These are phyloP conservation scores for Thymallus thymallus DNA, from an alignment of 2,113 vertebrate species.

Conservation along the genomic window DNA sequence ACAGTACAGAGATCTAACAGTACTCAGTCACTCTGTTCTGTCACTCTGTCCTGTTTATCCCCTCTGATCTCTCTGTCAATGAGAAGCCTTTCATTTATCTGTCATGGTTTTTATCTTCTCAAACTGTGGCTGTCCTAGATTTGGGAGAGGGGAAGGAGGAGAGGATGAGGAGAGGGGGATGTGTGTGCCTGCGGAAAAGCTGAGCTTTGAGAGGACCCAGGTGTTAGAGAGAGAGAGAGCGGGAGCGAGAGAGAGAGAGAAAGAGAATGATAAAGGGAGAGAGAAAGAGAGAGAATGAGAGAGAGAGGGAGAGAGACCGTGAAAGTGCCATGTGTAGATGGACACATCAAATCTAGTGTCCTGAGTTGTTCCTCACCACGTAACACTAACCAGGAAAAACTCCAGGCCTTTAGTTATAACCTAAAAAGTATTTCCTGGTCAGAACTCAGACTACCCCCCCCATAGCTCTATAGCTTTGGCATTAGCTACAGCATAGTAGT, in stretches of 20 bases:
- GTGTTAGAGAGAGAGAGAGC: conserved; percentile 6
- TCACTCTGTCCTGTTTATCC: background rate
- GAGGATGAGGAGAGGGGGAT: background rate
- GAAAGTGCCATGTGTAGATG: background rate
- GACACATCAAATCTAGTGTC: too few species aligned
- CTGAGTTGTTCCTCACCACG: too few species aligned
- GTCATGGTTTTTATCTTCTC: conserved; percentile 34
- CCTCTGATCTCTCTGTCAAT: conserved; percentile 9
- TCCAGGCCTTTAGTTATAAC: too few species aligned
- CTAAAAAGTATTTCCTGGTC: too few species aligned
- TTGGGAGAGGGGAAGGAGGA: conserved; percentile 28
- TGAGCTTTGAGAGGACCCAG: conserved; percentile 23
- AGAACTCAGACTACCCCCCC: too few species aligned
- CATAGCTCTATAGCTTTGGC: background rate
- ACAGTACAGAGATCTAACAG: background rate
- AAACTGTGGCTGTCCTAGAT: background rate
- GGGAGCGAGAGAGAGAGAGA: background rate
- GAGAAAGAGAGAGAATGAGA: too few species aligned
- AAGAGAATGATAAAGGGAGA: too few species aligned
- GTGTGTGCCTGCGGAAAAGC: conserved; percentile 7
- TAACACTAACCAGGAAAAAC: too few species aligned
- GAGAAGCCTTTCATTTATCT: conserved; percentile 20
- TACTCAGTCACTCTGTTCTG: background rate
- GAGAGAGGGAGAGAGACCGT: background rate
- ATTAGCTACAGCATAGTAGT: background rate